These are phyloP conservation scores for Drosophila micromelanica DNA, from an alignment of 1,140 invertebrate species.

Conservation along the genomic window DNA sequence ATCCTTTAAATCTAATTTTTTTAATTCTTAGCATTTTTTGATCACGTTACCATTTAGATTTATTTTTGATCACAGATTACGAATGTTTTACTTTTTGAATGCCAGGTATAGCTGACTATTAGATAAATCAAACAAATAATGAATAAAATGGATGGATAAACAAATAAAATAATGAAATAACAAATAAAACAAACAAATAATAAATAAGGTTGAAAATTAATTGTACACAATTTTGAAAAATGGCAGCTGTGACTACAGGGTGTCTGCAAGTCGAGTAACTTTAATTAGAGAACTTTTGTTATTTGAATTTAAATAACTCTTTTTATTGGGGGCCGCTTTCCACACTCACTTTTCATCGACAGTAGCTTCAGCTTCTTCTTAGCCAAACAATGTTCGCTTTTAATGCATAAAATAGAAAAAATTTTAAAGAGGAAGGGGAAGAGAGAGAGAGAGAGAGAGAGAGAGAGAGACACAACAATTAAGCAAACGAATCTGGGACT, in stretches of 20 bases:
- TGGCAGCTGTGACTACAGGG: background rate
- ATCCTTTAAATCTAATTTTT: no score
- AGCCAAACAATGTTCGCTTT: conserved; percentile 43
- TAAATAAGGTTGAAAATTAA: background rate
- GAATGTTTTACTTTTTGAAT: no score
- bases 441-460: background rate
- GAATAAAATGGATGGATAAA: no score
- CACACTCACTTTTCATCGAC: conserved; percentile 71
- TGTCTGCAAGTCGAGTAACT: background rate
- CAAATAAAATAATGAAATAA: no score
- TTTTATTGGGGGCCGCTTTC: conserved; percentile 50
- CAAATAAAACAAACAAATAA: no score
- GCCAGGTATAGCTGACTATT: no score
- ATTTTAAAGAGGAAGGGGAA: background rate
- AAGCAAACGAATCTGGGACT: conserved; percentile 36
- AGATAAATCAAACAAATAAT: no score
- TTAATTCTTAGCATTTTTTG: no score
- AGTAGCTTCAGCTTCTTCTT: conserved; percentile 51
- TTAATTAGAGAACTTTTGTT: background rate
- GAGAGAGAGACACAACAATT: conserved; percentile 56
- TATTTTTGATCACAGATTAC: no score
- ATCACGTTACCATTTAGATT: no score
- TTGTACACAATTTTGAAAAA: background rate
- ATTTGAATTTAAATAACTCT: background rate
- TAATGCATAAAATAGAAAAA: conserved; percentile 60